A percentile compares a stretch with the other conserved stretches of the same genome.
phyloP scores from a whole-genome alignment of 2,797 vertebrate species.

The Mionectes olivaceus region DNA sequence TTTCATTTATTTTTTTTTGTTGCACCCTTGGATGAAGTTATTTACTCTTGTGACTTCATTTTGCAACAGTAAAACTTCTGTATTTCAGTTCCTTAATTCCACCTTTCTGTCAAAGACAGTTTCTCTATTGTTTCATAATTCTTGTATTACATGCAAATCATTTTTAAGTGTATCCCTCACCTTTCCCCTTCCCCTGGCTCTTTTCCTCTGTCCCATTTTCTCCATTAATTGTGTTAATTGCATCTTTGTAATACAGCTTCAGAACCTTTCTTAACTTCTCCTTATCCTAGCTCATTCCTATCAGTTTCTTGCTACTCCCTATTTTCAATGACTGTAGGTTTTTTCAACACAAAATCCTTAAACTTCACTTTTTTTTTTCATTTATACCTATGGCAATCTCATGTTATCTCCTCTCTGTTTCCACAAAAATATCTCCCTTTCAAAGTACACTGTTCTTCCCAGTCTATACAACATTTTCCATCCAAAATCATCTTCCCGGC shows the following conservation, averaged over 20 bases:
- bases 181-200: background rate
- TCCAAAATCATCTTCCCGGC: background rate
- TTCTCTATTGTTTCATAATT: background rate
- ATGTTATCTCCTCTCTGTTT: background rate
- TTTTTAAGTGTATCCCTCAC: background rate
- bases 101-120: background rate
- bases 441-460: background rate
- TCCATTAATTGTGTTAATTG: background rate
- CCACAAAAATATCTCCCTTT: background rate
- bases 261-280: background rate
- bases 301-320: background rate
- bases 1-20: background rate
- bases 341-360: background rate
- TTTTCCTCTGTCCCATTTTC: background rate
- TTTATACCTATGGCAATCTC: background rate
- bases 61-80: background rate
- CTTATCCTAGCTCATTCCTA: background rate
- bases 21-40: background rate
- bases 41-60: background rate
- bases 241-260: background rate
- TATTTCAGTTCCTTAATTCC: background rate
- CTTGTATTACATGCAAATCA: background rate
- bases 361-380: background rate
- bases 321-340: background rate
- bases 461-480: background rate